These are phyloP conservation scores for Ceratosolen fusciceps DNA, from an alignment of 1,140 invertebrate genomes.

Conservation along the genomic window DNA sequence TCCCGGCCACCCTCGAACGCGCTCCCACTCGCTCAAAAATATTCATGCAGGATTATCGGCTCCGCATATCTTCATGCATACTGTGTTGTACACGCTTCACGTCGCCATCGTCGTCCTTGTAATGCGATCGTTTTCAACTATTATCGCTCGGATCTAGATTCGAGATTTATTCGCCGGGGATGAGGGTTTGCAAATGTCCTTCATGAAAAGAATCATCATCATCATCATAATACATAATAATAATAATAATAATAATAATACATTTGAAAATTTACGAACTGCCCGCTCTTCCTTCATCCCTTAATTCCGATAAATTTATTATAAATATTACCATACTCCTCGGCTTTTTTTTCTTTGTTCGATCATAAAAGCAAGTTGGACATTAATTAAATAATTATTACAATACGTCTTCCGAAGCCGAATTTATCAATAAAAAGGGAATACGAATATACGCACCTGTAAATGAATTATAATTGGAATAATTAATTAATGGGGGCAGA, in stretches of 20 bases:
- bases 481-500: no score
- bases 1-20: no score
- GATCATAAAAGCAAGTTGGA: no score
- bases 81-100: background rate
- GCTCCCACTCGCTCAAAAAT: slow-evolving; percentile 17
- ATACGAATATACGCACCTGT: no score
- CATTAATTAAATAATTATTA: no score
- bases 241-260: no score
- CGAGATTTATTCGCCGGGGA: slow-evolving; percentile 14
- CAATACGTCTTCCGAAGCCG: no score
- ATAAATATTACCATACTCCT: no score
- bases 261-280: background rate
- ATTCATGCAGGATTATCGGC: slow-evolving; percentile 40
- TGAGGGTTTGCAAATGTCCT: background rate
- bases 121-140: slow-evolving; percentile 35
- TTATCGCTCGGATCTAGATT: slow-evolving; percentile 31
- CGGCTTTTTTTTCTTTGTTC: no score
- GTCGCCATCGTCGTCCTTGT: slow-evolving; percentile 11
- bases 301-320: background rate
- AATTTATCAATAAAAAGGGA: no score
- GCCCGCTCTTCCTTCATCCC: background rate
- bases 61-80: slow-evolving; percentile 21
- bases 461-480: no score
- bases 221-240: no score
- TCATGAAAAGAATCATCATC: background rate